A percentile compares a stretch with the other conserved stretches of the same genome.
These are phyloP conservation scores for Tenthredo livida DNA, from an alignment of 2,888 invertebrate species.

Conservation along the genomic window DNA sequence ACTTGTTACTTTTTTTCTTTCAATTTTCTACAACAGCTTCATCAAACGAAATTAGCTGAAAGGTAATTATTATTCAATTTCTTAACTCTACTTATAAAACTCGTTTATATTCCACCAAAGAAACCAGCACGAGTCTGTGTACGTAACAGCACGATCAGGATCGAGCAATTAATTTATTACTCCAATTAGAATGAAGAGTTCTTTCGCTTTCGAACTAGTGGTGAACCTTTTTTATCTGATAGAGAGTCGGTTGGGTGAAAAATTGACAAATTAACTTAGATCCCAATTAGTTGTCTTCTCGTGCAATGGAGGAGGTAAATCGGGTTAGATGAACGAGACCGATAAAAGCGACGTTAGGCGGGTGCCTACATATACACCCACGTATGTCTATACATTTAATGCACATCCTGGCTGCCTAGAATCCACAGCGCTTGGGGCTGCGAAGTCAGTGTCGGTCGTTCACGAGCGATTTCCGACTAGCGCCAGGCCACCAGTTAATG, in stretches of 20 bases:
- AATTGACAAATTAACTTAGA: constrained; percentile 41
- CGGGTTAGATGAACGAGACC: constrained; percentile 30
- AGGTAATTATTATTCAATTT: neutral
- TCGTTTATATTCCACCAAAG: neutral
- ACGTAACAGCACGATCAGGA: neutral
- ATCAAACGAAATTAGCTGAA: neutral
- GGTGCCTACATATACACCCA: neutral
- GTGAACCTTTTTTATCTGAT: neutral
- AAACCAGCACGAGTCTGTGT: neutral
- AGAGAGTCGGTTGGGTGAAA: constrained; percentile 6
- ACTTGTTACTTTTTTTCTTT: neutral
- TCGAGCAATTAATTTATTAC: constrained; percentile 19
- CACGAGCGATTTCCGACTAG: constrained; percentile 35
- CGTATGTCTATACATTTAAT: constrained; percentile 1
- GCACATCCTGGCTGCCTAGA: constrained; percentile 21
- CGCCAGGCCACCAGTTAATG: constrained; percentile 52
- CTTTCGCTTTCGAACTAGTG: neutral
- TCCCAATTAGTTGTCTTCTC: constrained; percentile 35
- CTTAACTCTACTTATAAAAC: neutral
- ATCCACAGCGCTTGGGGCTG: constrained; percentile 6
- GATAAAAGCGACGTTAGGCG: constrained; percentile 37
- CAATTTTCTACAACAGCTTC: neutral
- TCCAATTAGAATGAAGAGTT: constrained; percentile 25
- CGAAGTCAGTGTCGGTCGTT: constrained; percentile 35
- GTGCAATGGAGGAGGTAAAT: constrained; percentile 26